A percentile compares a stretch with the other conserved stretches of the same genome.
Conservation (phyloP, 2,888 invertebrate genomes). For the Andrena marginata region DNA sequence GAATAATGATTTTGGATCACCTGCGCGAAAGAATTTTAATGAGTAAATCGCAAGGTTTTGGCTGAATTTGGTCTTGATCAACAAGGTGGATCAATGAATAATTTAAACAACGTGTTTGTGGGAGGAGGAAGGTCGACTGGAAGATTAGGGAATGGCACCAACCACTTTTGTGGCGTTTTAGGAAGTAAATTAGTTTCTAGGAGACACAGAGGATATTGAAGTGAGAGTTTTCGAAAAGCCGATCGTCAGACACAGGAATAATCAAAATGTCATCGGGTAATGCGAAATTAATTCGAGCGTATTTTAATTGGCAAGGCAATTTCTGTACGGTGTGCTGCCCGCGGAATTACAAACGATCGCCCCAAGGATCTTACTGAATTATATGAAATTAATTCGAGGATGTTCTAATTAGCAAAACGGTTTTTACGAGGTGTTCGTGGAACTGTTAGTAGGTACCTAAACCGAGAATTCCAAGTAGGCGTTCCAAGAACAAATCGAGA, state of each 20-base stretch:
- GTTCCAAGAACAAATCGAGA: background rate
- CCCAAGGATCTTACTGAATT: slow-evolving; percentile 36
- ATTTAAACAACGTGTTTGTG: too few species aligned
- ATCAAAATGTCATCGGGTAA: slow-evolving; percentile 16
- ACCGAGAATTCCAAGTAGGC: background rate
- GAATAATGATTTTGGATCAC: too few species aligned
- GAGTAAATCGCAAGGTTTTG: too few species aligned
- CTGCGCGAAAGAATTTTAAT: too few species aligned
- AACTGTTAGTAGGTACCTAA: background rate
- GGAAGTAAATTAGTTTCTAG: background rate
- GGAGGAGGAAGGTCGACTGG: too few species aligned
- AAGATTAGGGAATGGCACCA: too few species aligned
- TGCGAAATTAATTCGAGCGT: slow-evolving; percentile 30
- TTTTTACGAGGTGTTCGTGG: slow-evolving; percentile 11
- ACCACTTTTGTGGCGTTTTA: too few species aligned
- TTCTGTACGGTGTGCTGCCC: background rate
- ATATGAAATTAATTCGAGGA: slow-evolving; percentile 44
- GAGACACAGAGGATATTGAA: too few species aligned
- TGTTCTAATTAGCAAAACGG: slow-evolving; percentile 43
- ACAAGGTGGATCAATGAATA: too few species aligned
- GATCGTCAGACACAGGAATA: background rate
- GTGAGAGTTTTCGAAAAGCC: background rate
- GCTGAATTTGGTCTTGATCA: too few species aligned
- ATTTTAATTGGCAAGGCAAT: slow-evolving; percentile 37
- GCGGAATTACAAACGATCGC: slow-evolving; percentile 21